Evolutionary conservation across 2,888 invertebrate genomes (phyloP).

Genomic region (Diaperis boleti): DNA sequence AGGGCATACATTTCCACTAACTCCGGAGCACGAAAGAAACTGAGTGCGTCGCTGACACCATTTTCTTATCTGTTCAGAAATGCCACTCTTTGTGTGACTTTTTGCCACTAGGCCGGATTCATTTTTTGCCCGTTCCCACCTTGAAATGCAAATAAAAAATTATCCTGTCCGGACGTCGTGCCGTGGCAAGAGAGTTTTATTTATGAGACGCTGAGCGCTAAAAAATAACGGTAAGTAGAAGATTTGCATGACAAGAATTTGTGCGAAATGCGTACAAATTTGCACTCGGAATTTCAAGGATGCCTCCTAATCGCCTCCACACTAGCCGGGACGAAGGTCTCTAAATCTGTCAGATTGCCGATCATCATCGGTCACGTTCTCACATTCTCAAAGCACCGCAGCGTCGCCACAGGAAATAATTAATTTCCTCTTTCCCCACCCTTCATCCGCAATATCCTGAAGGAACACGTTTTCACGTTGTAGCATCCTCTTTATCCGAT

Average conservation of each 20-base stretch:
- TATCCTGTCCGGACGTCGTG: neutral
- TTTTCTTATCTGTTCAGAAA: neutral
- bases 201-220: constrained; percentile 1
- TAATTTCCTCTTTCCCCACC: constrained; percentile 8
- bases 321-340: too few relatives aligned
- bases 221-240: constrained; percentile 7
- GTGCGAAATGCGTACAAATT: too few relatives aligned
- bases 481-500: neutral
- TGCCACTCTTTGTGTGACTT: neutral
- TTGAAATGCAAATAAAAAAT: constrained; percentile 3
- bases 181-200: neutral
- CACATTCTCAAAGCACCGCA: constrained; percentile 4
- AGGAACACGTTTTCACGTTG: constrained; percentile 1
- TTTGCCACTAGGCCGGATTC: neutral
- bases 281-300: too few relatives aligned
- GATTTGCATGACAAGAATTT: neutral
- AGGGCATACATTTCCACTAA: too few relatives aligned
- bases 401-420: constrained; percentile 6
- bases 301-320: neutral
- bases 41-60: neutral
- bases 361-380: constrained; percentile 13
- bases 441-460: neutral
- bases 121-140: neutral
- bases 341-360: neutral
- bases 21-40: too few relatives aligned